Conservation (phyloP, 2,797 vertebrate genomes). For the Enteromius paludinosus region DNA sequence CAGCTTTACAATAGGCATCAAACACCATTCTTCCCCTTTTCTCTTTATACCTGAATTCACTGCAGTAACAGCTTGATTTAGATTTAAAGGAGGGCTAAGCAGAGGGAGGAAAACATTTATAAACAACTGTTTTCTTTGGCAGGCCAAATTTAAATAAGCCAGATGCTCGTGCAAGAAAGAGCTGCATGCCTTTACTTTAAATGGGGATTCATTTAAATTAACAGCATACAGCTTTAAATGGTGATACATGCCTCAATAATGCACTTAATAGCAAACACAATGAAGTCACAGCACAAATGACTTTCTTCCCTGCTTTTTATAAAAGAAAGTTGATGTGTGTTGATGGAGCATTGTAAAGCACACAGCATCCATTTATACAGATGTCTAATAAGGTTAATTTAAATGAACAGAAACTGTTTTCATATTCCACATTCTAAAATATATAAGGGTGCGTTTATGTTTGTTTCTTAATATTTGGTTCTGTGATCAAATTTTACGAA, state of each 20-base stretch:
- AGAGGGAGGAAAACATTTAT: constrained; percentile 52
- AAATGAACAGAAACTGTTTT: constrained; percentile 57
- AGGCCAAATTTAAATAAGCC: constrained; percentile 66
- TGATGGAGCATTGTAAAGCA: constrained; percentile 67
- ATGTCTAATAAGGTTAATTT: constrained; percentile 69
- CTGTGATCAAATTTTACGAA: background rate
- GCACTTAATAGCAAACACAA: constrained; percentile 63
- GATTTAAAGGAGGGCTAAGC: constrained; percentile 45
- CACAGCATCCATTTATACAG: constrained; percentile 79
- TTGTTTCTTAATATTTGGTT: constrained; percentile 4
- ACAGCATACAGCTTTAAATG: constrained; percentile 70
- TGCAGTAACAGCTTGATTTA: constrained; percentile 64
- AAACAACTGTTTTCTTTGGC: constrained; percentile 71
- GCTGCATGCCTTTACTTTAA: constrained; percentile 63
- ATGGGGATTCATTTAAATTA: constrained; percentile 45
- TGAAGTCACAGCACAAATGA: constrained; percentile 65
- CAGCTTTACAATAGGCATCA: background rate
- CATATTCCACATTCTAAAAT: background rate
- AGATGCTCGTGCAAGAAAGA: constrained; percentile 69
- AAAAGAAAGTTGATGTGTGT: constrained; percentile 26
- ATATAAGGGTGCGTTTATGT: background rate
- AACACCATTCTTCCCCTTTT: background rate
- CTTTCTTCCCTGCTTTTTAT: constrained; percentile 59
- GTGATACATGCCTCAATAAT: constrained; percentile 66
- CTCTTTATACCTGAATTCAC: constrained; percentile 54